Base-by-base conservation (phyloP, 2,888 invertebrate species). In the Lasioglossum malachurum region DNA sequence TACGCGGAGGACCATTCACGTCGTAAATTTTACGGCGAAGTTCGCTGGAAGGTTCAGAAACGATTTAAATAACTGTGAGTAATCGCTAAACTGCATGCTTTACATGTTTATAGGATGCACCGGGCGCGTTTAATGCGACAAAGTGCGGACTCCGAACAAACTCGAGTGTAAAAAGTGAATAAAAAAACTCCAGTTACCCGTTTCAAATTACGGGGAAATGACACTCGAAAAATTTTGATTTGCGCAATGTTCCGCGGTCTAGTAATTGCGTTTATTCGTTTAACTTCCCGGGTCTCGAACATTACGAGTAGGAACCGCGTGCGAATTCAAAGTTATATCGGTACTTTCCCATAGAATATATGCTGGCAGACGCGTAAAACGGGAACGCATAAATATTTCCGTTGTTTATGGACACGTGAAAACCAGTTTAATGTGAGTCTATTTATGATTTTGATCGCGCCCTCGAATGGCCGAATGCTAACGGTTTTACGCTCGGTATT, bases 341-440 rank as follows among this genome's bases (percentile, higher is more conserved):
- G 64, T 64, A 31, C 64, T 64, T 31, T 64, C 64, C 16, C 49
- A 5, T 31, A 16, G 31, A 3, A 64, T 27, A 60, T 14, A 23
- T 1, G 64, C 64, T 16, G 64, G 16, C 31, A 31, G 31, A 64
- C 64, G 64, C 64, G 64, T 64, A 31, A 64, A 57, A 64, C 16
- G 64, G 64, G 64, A 64, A 64, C 64, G 31, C 64, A 64, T 31
- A 64, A 31, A 64, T 64, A 64, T 64, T 31, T 64, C 16, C 31
- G 31, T 64, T 64, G 64, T 64, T 64, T 64, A 64, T 64, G 64
- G 64, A 64, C 64, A 64, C 31, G 31, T 16, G 64, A 31, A 64
- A 64, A 64, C 64, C 31, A 64, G 64, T 64, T 64, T 64, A 16
- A 31, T 16, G 5, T 0, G 27, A 64, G 16, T 27, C 64, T 31